A percentile compares a stretch with the other conserved stretches of the same genome.
Evolutionary conservation across 2,113 vertebrate genomes (phyloP).

Genomic region (Sarotherodon lohbergeri): DNA sequence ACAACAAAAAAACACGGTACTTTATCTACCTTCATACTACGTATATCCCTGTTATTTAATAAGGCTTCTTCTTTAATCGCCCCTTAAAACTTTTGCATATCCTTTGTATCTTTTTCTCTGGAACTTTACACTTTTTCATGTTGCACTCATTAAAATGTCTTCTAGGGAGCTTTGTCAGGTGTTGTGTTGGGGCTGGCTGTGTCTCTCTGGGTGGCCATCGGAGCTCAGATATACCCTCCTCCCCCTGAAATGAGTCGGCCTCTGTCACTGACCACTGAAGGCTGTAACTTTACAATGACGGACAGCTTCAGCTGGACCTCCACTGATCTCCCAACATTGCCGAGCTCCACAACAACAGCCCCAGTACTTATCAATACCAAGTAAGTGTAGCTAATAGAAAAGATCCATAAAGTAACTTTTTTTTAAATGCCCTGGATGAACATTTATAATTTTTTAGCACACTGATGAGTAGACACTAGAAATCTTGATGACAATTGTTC

Average conservation of each 20-base stretch:
- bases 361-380: neutral
- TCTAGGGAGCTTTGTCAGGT: conserved; percentile 74
- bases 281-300: conserved; percentile 60
- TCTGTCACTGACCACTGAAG: conserved; percentile 58
- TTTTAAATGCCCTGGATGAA: neutral
- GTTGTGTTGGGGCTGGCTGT: conserved; percentile 65
- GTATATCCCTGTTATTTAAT: rapidly evolving
- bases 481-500: neutral
- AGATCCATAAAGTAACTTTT: neutral
- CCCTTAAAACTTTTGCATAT: neutral
- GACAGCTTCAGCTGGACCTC: conserved; percentile 39
- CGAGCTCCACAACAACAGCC: neutral
- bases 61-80: neutral
- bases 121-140: neutral
- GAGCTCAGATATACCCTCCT: conserved; percentile 70
- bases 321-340: neutral
- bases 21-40: neutral
- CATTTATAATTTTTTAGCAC: neutral
- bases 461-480: neutral
- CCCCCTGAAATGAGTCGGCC: conserved; percentile 44
- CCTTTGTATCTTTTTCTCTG: neutral
- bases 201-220: conserved; percentile 74
- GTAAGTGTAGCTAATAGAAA: conserved; percentile 18
- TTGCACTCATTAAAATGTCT: neutral
- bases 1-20: neutral